A percentile compares a stretch with the other conserved stretches of the same genome.
phyloP scores from a whole-genome alignment of 2,888 invertebrate genomes.

The Leptinotarsa juncta region DNA sequence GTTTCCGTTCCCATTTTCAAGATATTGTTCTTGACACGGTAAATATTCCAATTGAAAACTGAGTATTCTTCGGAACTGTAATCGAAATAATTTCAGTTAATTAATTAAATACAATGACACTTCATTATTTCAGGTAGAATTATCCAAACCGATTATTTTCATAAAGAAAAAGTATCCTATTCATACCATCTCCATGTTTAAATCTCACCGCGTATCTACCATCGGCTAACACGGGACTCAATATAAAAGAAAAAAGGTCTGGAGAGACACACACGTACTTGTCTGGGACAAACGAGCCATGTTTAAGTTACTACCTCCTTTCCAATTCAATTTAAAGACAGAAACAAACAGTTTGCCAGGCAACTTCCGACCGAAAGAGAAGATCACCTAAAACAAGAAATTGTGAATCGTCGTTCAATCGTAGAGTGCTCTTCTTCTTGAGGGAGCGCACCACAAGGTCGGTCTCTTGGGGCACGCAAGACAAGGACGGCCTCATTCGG shows the following conservation, averaged over 20 bases:
- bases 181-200: neutral
- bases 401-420: neutral
- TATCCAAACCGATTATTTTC: too few species aligned
- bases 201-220: neutral
- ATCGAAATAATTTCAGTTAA: too few species aligned
- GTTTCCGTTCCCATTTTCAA: too few species aligned
- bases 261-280: conserved; percentile 33
- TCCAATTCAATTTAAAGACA: conserved; percentile 29
- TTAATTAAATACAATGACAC: too few species aligned
- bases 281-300: conserved; percentile 54
- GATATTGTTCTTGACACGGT: too few species aligned
- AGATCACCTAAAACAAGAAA: neutral
- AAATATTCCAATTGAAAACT: too few species aligned
- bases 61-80: too few species aligned
- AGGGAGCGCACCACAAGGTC: conserved; percentile 3
- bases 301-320: conserved; percentile 55
- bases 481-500: conserved; percentile 48
- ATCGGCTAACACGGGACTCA: conserved; percentile 26
- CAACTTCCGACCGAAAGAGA: neutral
- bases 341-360: neutral
- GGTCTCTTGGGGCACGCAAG: conserved; percentile 37
- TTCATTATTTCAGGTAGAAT: too few species aligned
- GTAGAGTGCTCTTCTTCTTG: neutral
- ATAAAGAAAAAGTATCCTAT: neutral
- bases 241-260: conserved; percentile 27